Evolutionary conservation across 2,888 invertebrate species (phyloP).

Genomic region (Morpho helenor): DNA sequence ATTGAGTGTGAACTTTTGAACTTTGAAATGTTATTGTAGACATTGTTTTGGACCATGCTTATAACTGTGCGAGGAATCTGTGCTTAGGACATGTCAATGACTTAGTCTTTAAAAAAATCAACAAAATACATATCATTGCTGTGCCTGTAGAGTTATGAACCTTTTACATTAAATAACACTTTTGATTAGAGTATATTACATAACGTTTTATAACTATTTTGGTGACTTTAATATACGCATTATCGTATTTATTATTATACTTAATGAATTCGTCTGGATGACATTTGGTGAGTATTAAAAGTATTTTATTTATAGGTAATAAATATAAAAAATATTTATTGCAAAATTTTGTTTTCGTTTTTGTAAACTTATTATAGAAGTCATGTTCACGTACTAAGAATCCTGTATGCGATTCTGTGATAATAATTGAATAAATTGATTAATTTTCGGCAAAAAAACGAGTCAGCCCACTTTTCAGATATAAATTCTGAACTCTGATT

Average conservation of each 20-base stretch:
- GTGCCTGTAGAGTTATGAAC: slow-evolving; percentile 62
- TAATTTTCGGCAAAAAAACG: too few species aligned
- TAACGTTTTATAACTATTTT: slow-evolving; percentile 33
- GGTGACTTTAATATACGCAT: slow-evolving; percentile 22
- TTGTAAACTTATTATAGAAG: too few species aligned
- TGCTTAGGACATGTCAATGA: slow-evolving; percentile 20
- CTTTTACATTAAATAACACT: slow-evolving; percentile 22
- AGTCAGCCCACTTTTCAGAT: too few species aligned
- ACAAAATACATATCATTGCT: slow-evolving; percentile 72
- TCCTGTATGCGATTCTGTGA: too few species aligned
- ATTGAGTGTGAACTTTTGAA: slow-evolving; percentile 13
- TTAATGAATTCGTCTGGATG: slow-evolving; percentile 7
- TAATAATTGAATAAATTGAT: too few species aligned
- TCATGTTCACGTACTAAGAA: too few species aligned
- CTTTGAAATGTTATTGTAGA: slow-evolving; percentile 13
- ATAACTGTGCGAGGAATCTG: slow-evolving; percentile 25
- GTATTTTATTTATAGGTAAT: background rate
- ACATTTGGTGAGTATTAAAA: slow-evolving; percentile 25
- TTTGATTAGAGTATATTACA: slow-evolving; percentile 19
- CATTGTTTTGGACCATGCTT: slow-evolving; percentile 8
- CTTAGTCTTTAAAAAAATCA: slow-evolving; percentile 49
- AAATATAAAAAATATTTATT: background rate
- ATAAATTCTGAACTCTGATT: too few species aligned
- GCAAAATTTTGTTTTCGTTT: background rate
- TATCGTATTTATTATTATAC: slow-evolving; percentile 4